A percentile compares a stretch with the other conserved stretches of the same genome.
These are phyloP conservation scores for Leucophenga montana DNA, from an alignment of 2,888 invertebrate genomes.

Conservation along the genomic window DNA sequence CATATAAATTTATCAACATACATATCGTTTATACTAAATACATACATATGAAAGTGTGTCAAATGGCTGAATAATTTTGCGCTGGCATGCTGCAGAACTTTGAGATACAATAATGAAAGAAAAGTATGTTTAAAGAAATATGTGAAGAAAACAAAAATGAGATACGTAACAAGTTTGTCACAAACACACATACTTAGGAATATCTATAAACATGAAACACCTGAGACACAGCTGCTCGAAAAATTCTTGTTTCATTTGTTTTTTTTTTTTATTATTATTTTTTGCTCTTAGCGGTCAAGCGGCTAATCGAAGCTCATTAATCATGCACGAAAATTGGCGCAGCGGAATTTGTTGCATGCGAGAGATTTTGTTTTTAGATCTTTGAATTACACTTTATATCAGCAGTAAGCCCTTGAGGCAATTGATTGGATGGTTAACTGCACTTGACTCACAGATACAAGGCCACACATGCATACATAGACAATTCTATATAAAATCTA, in stretches of 20 bases:
- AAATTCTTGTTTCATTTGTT: too few relatives aligned
- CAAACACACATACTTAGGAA: not conserved
- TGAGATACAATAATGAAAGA: not conserved
- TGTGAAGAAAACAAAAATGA: slow-evolving; percentile 20
- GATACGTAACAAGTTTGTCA: slow-evolving; percentile 20
- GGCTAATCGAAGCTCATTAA: slow-evolving; percentile 41
- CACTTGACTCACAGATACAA: not conserved
- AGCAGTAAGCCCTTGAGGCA: slow-evolving; percentile 42
- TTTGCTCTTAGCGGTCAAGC: not conserved
- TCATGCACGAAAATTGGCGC: slow-evolving; percentile 44
- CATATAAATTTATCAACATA: slow-evolving; percentile 10
- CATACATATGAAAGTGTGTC: slow-evolving; percentile 57
- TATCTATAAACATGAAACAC: too few relatives aligned
- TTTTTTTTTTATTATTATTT: too few relatives aligned
- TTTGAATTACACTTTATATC: slow-evolving; percentile 31
- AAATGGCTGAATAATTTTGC: slow-evolving; percentile 59
- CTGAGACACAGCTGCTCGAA: too few relatives aligned
- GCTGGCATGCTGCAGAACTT: slow-evolving; percentile 27
- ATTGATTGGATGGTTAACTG: slow-evolving; percentile 3
- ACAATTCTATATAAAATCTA: too few relatives aligned
- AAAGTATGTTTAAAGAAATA: slow-evolving; percentile 12
- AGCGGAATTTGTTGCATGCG: slow-evolving; percentile 38
- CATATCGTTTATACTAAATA: not conserved
- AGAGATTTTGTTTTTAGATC: not conserved
- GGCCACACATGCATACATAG: not conserved